Evolutionary conservation across 2,888 invertebrate genomes (phyloP), one percentile per base, ranked within the genome.

Genomic region (Parnassius mnemosyne): DNA sequence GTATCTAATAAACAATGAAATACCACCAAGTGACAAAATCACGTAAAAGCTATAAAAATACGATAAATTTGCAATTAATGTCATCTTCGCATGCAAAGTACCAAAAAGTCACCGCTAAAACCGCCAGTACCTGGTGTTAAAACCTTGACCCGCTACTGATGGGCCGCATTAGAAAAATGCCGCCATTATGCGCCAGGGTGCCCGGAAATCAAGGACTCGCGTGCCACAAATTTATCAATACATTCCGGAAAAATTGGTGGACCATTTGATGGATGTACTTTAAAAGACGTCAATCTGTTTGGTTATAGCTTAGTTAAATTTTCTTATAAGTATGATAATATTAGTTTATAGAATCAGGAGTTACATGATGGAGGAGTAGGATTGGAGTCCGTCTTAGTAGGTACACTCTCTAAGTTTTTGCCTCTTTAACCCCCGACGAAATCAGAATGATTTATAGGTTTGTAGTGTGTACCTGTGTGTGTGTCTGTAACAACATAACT

Each of bases 131-230:
- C 70, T 71, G 71, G 68, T 65, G 62, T 67, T 66, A 61, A 57
- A 67, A 65, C 83, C 82, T 82, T 82, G 82, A 83, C 82, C 79
- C 69, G 69, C 62, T 65, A 64, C 65, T 70, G 68, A 68, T 69
- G 65, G 68, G 65, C 64, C 71, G 68, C 70, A 70, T 77, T 72
- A 73, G 70, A 72, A 72, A 69, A 69, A 69, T 64, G 69, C 63
- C 60, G 64, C 66, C 69, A 71, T 77, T 73, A 76, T 75, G 68
- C 69, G 68, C 67, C 67, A 65, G 71, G 66, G 67, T 64, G 66
- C 65, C 69, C 67, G 66, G 65, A 65, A 57, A 66, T 61, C 61
- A 69, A 71, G 75, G 71, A 67, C 76, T 73, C 63, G 71, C 73
- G 77, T 77, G 69, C 66, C 70, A 71, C 72, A 77, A 76, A 79